A percentile compares a stretch with the other conserved stretches of the same genome.
These are phyloP conservation scores for Lepidurus packardi DNA, from an alignment of 1,140 invertebrate species.

Conservation along the genomic window DNA sequence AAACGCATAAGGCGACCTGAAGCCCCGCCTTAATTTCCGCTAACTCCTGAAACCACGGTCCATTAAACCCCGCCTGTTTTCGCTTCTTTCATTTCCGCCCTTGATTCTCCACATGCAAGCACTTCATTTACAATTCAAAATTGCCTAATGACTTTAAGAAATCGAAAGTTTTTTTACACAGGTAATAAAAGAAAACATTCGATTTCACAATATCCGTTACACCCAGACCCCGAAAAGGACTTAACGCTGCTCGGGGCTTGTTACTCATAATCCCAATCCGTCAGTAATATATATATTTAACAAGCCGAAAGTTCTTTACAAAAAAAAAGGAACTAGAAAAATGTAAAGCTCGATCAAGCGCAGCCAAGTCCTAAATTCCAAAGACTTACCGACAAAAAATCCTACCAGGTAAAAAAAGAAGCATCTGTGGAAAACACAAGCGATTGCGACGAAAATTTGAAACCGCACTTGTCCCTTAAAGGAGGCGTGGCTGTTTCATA, in stretches of 20 bases:
- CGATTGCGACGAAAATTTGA: not conserved
- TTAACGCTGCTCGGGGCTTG: not conserved
- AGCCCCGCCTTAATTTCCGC: not conserved
- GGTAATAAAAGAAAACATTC: not conserved
- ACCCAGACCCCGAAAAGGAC: constrained; percentile 1
- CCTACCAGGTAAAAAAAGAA: not conserved
- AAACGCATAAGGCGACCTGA: not conserved
- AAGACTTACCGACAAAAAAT: not conserved
- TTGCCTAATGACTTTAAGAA: not conserved
- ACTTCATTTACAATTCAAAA: not conserved
- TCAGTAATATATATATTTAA: not conserved
- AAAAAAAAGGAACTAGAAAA: not conserved
- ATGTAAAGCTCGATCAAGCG: not conserved
- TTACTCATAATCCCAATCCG: not conserved
- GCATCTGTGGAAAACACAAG: not conserved
- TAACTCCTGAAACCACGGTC: not conserved
- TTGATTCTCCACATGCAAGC: not conserved
- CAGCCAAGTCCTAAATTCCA: not conserved
- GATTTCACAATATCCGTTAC: not conserved
- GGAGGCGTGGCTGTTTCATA: not conserved
- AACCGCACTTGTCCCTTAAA: not conserved
- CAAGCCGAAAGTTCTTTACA: not conserved
- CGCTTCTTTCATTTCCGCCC: not conserved
- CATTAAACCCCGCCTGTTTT: not conserved
- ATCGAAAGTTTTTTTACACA: not conserved